Evolutionary conservation across 2,113 vertebrate genomes (phyloP).

Genomic region (Chlamydotis undulata): DNA sequence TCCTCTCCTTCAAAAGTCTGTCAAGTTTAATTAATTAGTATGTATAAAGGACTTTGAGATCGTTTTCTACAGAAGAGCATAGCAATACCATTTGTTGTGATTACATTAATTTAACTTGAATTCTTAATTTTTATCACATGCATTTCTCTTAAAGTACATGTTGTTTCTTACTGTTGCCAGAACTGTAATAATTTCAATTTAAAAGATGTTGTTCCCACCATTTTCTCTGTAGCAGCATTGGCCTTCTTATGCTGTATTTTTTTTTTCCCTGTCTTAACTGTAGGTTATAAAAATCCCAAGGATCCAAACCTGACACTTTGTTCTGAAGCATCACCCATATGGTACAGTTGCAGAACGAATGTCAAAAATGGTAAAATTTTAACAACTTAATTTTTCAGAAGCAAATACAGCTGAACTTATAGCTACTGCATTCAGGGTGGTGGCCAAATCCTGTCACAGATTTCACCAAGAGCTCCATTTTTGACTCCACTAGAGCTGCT

Average conservation of each 20-base stretch:
- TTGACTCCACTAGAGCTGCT: background rate
- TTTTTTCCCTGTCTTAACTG: background rate
- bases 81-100: conserved; percentile 37
- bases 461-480: background rate
- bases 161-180: conserved; percentile 41
- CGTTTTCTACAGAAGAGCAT: background rate
- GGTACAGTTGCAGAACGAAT: background rate
- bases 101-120: conserved; percentile 38
- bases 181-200: background rate
- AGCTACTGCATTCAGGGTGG: background rate
- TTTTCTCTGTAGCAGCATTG: background rate
- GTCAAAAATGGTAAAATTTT: background rate
- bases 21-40: conserved; percentile 63
- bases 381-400: background rate
- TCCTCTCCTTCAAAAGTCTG: conserved; percentile 38
- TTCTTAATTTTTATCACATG: conserved; percentile 35
- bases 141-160: conserved; percentile 29
- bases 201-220: background rate
- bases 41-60: conserved; percentile 37
- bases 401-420: background rate
- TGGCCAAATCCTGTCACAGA: background rate
- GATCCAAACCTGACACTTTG: background rate
- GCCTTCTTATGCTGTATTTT: background rate
- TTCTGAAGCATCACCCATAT: background rate
- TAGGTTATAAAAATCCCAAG: background rate